phyloP scores from a whole-genome alignment of 2,797 vertebrate species.

The Sebastolobus altivelis region DNA sequence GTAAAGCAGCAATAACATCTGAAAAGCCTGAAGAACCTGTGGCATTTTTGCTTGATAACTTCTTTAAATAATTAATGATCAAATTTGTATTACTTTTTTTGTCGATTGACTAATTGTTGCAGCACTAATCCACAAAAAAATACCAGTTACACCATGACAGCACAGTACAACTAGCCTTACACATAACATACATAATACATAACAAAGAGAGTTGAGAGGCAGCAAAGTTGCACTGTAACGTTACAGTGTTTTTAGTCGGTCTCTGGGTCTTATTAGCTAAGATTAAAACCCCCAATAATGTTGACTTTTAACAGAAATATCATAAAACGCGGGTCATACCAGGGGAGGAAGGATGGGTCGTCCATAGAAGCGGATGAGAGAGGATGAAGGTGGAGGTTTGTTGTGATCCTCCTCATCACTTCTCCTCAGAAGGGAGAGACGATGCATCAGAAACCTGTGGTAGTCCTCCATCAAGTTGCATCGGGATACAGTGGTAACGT shows the following conservation, averaged over 20 bases:
- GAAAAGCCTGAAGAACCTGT: background rate
- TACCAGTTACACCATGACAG: background rate
- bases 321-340: slow-evolving; percentile 66
- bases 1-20: background rate
- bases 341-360: slow-evolving; percentile 79
- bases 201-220: background rate
- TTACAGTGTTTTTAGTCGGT: background rate
- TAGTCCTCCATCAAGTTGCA: slow-evolving; percentile 82
- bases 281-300: too few relatives aligned
- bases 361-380: slow-evolving; percentile 80
- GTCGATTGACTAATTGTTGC: background rate
- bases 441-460: slow-evolving; percentile 73
- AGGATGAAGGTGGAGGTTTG: slow-evolving; percentile 46
- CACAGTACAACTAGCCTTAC: background rate
- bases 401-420: slow-evolving; percentile 21
- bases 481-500: background rate
- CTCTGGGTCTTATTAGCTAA: background rate
- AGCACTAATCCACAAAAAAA: background rate
- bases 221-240: too few relatives aligned
- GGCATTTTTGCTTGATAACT: too few relatives aligned
- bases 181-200: background rate
- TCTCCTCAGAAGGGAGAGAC: slow-evolving; percentile 46
- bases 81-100: background rate
- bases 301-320: background rate
- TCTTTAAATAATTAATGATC: background rate